These are phyloP conservation scores for Bactericera cockerelli DNA, from an alignment of 1,140 invertebrate species.

Conservation along the genomic window DNA sequence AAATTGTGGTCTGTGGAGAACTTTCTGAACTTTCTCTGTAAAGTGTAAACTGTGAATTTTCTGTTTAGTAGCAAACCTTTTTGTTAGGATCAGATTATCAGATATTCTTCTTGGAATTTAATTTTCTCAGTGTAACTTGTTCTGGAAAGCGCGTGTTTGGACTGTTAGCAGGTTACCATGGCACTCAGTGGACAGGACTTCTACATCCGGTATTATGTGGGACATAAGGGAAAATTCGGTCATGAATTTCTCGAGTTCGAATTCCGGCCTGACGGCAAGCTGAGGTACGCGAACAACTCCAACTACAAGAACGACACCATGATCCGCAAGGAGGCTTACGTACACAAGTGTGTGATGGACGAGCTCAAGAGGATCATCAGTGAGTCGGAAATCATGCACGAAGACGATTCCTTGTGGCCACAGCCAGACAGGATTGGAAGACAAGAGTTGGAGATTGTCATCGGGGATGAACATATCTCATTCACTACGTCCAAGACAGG, in stretches of 20 bases:
- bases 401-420: constrained; percentile 96
- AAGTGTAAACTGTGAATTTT: no score
- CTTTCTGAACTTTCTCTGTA: no score
- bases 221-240: constrained; percentile 96
- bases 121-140: no score
- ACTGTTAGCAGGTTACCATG: no score
- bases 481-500: constrained; percentile 99
- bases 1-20: no score
- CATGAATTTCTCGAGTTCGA: constrained; percentile 99
- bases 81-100: no score
- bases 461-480: constrained; percentile 98
- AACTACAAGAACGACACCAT: constrained; percentile 99
- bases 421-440: constrained; percentile 90
- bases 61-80: no score
- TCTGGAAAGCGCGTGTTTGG: no score
- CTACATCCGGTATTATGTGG: constrained; percentile 96
- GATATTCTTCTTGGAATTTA: no score
- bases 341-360: constrained; percentile 93
- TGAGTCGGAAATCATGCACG: constrained; percentile 98
- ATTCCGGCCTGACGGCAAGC: constrained; percentile 93
- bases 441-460: constrained; percentile 97
- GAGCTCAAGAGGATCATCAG: constrained; percentile 95
- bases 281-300: constrained; percentile 98
- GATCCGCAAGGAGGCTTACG: constrained; percentile 98
- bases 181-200: constrained; percentile 43